Evolutionary conservation across 2,888 invertebrate species (phyloP).

Genomic region (Drosophila histrio): DNA sequence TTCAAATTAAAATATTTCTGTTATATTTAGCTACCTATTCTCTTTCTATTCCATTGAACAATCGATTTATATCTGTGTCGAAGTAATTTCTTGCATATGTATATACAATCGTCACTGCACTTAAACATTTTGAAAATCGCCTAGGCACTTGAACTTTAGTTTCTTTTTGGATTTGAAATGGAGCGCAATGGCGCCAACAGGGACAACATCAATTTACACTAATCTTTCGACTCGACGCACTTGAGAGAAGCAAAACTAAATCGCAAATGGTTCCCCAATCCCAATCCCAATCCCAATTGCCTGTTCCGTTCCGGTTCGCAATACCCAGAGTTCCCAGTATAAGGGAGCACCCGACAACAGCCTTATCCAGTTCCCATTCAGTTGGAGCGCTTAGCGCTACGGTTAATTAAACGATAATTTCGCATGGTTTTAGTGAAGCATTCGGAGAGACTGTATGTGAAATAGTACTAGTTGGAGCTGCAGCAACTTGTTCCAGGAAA

Average conservation of each 20-base stretch:
- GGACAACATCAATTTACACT: constrained; percentile 47
- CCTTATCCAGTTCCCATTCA: constrained; percentile 19
- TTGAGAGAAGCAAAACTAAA: constrained; percentile 26
- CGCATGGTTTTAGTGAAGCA: constrained; percentile 61
- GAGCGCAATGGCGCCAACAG: constrained; percentile 65
- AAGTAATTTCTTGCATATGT: neutral
- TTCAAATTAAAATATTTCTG: too few relatives aligned
- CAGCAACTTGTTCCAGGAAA: constrained; percentile 39
- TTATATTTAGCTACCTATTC: too few relatives aligned
- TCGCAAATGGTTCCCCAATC: constrained; percentile 1
- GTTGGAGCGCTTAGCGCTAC: constrained; percentile 64
- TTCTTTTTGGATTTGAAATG: constrained; percentile 28
- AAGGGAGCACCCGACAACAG: neutral
- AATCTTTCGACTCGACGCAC: constrained; percentile 53
- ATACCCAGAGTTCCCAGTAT: constrained; percentile 1
- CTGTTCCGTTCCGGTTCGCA: constrained; percentile 18
- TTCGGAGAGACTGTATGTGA: constrained; percentile 4
- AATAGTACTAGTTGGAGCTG: neutral
- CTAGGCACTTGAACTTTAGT: constrained; percentile 20
- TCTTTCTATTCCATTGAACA: too few relatives aligned
- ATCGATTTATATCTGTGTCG: neutral
- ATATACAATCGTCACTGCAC: neutral
- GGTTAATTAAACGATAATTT: constrained; percentile 83
- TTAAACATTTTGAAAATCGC: constrained; percentile 14
- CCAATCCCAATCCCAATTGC: neutral